These are phyloP conservation scores for Noturus placidus DNA, from an alignment of 2,113 vertebrate genomes.

Conservation along the genomic window DNA sequence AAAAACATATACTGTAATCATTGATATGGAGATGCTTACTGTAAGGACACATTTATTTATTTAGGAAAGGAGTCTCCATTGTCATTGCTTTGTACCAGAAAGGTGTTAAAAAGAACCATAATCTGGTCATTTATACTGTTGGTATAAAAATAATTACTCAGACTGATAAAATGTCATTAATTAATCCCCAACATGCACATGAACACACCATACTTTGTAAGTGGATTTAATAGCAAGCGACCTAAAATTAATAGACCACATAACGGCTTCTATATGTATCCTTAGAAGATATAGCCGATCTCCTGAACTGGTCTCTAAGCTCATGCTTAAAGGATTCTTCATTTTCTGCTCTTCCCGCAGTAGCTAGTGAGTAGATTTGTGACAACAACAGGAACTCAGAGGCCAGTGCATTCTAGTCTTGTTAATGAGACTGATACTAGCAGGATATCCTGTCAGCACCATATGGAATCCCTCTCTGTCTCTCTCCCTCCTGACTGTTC, in stretches of 20 bases:
- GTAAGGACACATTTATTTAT: neutral
- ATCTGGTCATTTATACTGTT: neutral
- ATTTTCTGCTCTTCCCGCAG: conserved; percentile 5
- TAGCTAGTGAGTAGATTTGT: neutral
- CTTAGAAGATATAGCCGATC: neutral
- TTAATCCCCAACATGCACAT: neutral
- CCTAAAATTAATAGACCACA: neutral
- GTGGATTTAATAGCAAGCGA: too few species aligned
- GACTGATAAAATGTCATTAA: neutral
- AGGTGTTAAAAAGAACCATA: neutral
- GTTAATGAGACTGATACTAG: conserved; percentile 11
- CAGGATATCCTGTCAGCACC: conserved; percentile 30
- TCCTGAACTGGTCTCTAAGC: neutral
- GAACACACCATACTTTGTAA: neutral
- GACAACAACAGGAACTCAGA: conserved; percentile 9
- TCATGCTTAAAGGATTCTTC: neutral
- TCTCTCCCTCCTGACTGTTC: conserved; percentile 23
- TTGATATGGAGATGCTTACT: neutral
- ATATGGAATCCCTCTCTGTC: neutral
- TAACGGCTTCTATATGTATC: neutral
- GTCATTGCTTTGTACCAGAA: neutral
- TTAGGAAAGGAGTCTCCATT: neutral
- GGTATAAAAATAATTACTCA: neutral
- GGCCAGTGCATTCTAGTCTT: neutral
- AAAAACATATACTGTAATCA: neutral